These are phyloP conservation scores for Balanococcus diminutus DNA, from an alignment of 2,888 invertebrate genomes.

Conservation along the genomic window DNA sequence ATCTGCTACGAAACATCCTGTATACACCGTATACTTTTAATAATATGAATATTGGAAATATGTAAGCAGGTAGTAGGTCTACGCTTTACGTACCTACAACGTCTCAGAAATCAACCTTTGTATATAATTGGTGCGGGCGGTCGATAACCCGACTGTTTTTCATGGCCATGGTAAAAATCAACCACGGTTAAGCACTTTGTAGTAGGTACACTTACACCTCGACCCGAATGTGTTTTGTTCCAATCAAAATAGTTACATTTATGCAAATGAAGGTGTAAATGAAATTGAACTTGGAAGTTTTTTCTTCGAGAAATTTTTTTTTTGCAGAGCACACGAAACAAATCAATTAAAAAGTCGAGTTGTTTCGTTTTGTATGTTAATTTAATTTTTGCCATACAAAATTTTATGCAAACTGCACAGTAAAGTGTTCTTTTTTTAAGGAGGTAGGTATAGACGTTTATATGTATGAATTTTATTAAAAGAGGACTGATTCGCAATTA, in stretches of 20 bases:
- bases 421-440: not conserved
- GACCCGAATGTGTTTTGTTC: not conserved
- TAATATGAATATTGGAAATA: not conserved
- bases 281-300: not conserved
- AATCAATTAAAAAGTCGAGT: constrained; percentile 30
- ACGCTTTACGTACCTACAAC: too few relatives aligned
- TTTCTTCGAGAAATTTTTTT: not conserved
- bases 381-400: constrained; percentile 14
- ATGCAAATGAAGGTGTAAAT: constrained; percentile 29
- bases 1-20: too few relatives aligned
- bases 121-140: too few relatives aligned
- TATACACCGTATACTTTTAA: too few relatives aligned
- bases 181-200: not conserved
- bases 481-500: not conserved
- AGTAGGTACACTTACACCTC: not conserved
- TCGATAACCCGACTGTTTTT: constrained; percentile 25
- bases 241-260: not conserved
- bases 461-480: not conserved
- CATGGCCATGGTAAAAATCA: constrained; percentile 7
- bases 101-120: constrained; percentile 1
- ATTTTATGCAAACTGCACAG: too few relatives aligned
- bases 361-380: constrained; percentile 43
- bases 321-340: constrained; percentile 14
- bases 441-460: not conserved
- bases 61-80: too few relatives aligned